Evolutionary conservation across 2,797 vertebrate genomes (phyloP), one percentile per base, ranked within the genome.

Genomic region (Odontamblyopus lacepedii): DNA sequence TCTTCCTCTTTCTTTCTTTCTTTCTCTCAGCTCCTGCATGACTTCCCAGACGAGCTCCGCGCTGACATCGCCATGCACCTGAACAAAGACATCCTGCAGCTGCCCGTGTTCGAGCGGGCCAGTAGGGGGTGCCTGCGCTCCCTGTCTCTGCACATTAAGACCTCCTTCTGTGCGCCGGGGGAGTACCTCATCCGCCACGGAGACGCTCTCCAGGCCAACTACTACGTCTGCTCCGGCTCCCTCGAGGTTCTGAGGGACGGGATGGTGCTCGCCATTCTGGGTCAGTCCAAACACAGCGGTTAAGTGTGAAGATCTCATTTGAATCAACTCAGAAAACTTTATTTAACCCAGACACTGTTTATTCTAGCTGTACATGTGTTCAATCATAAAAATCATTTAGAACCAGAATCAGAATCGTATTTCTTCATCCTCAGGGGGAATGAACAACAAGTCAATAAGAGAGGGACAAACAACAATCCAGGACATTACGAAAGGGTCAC

Each of bases 1-100:
- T 18, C 4, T 51, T 18, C 4, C 18, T 2, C 19, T 23, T 23
- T 23, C 2, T 4, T 13, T 1, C 6, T 11, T 12, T 23, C 2
- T 13, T 27, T 26, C 55, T 23, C 8, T 23, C 80, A 99, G 97
- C 93, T 99, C 73, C 93, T 99, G 74, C 96, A 95, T 1, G 96
- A 98, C 92, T 99, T 98, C 88, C 97, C 97, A 0, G 97, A 98
- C 0, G 97, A 99, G 85, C 93, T 99, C 80, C 95, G 96, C 0
- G 97, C 97, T 0, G 97, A 99, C 55, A 96, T 99, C 35, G 96
- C 97, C 79, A 97, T 98, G 97, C 96, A 98, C 81, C 93, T 98
- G 75, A 96, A 99, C 90, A 97, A 98, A 89, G 97, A 98, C 92
- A 98, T 99, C 89, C 91, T 99, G 89, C 97, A 96, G 94, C 93